A percentile compares a stretch with the other conserved stretches of the same genome.
These are phyloP conservation scores for Pomacea maculata DNA, from an alignment of 1,140 invertebrate species.

Conservation along the genomic window DNA sequence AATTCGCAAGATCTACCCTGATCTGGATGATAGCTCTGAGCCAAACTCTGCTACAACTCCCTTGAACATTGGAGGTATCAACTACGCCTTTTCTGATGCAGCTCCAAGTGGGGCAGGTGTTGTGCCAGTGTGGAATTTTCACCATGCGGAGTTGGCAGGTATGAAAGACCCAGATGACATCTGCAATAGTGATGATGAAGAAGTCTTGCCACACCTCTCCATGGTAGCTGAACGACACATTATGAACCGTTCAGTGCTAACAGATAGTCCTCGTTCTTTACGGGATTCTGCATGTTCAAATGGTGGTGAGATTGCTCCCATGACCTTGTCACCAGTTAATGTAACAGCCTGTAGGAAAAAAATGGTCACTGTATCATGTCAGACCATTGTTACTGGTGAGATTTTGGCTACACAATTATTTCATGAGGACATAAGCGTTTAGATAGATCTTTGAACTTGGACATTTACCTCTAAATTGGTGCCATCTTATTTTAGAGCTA, in stretches of 20 bases:
- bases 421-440: conserved; percentile 54
- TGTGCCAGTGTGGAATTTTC: conserved; percentile 64
- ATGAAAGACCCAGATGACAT: conserved; percentile 57
- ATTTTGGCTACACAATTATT: conserved; percentile 66
- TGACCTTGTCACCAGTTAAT: conserved; percentile 13
- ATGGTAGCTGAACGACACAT: conserved; percentile 64
- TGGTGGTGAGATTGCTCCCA: conserved; percentile 17
- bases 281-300: conserved; percentile 24
- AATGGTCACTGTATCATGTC: conserved; percentile 52
- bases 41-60: conserved; percentile 46
- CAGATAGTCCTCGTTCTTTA: conserved; percentile 48
- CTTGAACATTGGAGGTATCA: conserved; percentile 53
- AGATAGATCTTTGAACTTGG: background rate
- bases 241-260: conserved; percentile 61
- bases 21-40: conserved; percentile 52
- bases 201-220: conserved; percentile 47
- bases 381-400: conserved; percentile 65
- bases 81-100: conserved; percentile 60
- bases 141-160: conserved; percentile 53
- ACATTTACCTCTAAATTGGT: no score
- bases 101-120: conserved; percentile 62
- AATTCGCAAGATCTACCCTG: conserved; percentile 55
- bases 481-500: no score
- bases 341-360: conserved; percentile 29
- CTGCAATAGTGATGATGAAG: conserved; percentile 51